Conservation (phyloP, 2,888 invertebrate species). For the Unio pictorum region DNA sequence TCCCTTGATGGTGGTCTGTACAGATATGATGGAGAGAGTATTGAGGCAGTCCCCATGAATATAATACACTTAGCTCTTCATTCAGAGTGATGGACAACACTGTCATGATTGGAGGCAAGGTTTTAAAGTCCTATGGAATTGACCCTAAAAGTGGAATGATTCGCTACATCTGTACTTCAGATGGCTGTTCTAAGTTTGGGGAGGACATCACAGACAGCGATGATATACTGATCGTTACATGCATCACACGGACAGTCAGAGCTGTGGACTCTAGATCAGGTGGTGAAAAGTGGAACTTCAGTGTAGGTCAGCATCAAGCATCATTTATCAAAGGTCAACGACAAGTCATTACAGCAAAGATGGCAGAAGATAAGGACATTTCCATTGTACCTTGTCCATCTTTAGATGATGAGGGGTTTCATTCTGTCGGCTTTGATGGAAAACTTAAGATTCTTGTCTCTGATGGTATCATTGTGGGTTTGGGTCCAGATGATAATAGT, state of each 20-base stretch:
- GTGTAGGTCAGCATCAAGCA: conserved; percentile 90
- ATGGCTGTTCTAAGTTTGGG: conserved; percentile 57
- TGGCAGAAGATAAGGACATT: conserved; percentile 40
- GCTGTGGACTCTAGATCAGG: conserved; percentile 91
- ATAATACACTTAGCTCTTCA: conserved; percentile 85
- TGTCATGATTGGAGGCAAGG: conserved; percentile 81
- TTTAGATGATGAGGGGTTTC: conserved; percentile 10
- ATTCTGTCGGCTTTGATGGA: conserved; percentile 22
- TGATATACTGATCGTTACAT: conserved; percentile 83
- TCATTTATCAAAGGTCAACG: conserved; percentile 54
- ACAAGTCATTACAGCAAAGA: conserved; percentile 14
- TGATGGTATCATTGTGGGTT: conserved; percentile 81
- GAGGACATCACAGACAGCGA: conserved; percentile 58
- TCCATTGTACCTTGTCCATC: conserved; percentile 32
- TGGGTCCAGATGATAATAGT: conserved; percentile 75
- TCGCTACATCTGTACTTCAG: conserved; percentile 61
- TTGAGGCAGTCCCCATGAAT: conserved; percentile 90
- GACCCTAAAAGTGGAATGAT: conserved; percentile 79
- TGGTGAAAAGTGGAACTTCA: conserved; percentile 96
- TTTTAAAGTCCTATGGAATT: conserved; percentile 89
- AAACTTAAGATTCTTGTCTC: conserved; percentile 73
- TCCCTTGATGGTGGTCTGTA: conserved; percentile 93
- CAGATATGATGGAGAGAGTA: conserved; percentile 89
- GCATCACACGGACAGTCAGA: conserved; percentile 89
- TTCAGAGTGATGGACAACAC: conserved; percentile 79